These are phyloP conservation scores for Ficedula albicollis DNA, from an alignment of 2,797 vertebrate species.

Conservation along the genomic window DNA sequence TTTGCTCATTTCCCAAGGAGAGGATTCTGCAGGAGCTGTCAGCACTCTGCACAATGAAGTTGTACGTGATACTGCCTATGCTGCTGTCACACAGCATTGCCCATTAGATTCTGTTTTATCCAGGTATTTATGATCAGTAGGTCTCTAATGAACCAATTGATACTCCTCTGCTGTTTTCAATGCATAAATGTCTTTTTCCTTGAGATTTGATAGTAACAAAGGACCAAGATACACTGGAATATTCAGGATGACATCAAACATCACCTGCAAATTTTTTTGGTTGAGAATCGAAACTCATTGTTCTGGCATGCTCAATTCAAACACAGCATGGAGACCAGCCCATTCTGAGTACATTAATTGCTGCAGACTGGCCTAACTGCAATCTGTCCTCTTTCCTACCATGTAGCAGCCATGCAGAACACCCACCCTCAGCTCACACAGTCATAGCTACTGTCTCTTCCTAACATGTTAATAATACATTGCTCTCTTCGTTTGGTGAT, in stretches of 20 bases:
- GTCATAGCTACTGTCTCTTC: conserved; percentile 16
- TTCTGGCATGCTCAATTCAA: neutral
- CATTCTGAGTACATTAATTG: neutral
- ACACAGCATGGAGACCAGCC: neutral
- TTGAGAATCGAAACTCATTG: neutral
- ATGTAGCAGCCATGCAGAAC: neutral
- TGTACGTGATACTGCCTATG: neutral
- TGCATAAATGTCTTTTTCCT: neutral
- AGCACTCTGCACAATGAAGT: conserved; percentile 12
- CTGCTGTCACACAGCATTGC: neutral
- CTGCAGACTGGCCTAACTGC: neutral
- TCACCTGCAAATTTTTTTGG: neutral
- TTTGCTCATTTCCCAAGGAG: conserved; percentile 19
- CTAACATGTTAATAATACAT: conserved; percentile 23
- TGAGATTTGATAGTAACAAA: neutral
- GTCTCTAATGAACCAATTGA: neutral
- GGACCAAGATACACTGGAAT: neutral
- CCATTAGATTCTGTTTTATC: neutral
- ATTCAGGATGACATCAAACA: neutral
- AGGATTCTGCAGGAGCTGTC: conserved; percentile 10
- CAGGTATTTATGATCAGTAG: neutral
- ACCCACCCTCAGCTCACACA: neutral
- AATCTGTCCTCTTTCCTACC: neutral
- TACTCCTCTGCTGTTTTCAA: neutral
- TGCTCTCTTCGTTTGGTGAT: conserved; percentile 51